phyloP scores from a whole-genome alignment of 53 echinoderm and acorn worm species.

The Patiria pectinifera region DNA sequence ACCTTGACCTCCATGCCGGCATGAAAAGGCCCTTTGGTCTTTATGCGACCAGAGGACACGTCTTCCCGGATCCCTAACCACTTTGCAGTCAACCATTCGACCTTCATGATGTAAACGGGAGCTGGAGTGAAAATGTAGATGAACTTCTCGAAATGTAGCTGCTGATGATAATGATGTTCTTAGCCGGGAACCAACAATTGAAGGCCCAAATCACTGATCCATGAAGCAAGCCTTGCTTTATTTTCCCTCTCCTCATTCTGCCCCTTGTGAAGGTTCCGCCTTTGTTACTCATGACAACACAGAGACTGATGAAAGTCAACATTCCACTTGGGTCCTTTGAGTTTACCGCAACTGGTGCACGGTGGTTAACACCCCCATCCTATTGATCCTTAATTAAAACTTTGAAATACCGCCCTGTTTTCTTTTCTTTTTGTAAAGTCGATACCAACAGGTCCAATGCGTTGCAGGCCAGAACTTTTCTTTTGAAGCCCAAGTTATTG shows the following conservation, averaged over 20 bases:
- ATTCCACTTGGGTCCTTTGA: neutral
- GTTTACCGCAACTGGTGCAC: neutral
- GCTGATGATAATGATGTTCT: neutral
- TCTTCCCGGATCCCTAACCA: neutral
- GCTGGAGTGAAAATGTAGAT: neutral
- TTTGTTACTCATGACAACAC: too few species aligned
- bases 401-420: neutral
- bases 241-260: neutral
- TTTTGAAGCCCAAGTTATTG: neutral
- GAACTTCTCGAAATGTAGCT: neutral
- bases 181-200: neutral
- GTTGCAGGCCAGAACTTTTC: neutral
- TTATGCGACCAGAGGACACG: neutral
- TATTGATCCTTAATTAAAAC: neutral
- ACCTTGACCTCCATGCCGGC: slow-evolving; percentile 18
- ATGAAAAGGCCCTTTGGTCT: neutral
- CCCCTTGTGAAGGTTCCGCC: neutral
- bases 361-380: neutral
- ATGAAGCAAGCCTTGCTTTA: neutral
- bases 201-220: neutral
- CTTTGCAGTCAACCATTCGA: neutral
- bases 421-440: neutral
- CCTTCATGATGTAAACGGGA: neutral
- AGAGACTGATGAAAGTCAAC: too few species aligned
- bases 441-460: neutral